Conservation (phyloP, 2,113 vertebrate genomes). For the Brachionichthys hirsutus region DNA sequence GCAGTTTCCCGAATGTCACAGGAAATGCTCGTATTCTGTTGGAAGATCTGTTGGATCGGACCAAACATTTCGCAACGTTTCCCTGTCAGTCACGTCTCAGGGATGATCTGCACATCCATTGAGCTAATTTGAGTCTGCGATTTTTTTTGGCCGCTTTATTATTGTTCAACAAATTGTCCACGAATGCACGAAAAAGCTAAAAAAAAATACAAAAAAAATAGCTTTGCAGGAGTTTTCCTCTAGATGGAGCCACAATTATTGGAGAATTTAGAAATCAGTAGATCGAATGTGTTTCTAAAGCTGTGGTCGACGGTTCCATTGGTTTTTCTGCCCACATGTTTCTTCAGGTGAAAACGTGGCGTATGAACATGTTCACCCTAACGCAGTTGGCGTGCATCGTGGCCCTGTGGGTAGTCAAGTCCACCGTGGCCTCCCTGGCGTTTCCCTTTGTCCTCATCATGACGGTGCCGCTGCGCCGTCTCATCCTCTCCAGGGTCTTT, state of each 20-base stretch:
- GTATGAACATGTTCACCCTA: conserved; percentile 97
- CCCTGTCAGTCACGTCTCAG: no score
- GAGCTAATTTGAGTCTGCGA: no score
- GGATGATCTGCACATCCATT: no score
- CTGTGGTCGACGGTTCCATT: not conserved
- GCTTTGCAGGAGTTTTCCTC: conserved; percentile 40
- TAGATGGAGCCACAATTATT: conserved; percentile 71
- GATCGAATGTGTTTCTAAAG: not conserved
- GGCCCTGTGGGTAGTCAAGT: conserved; percentile 95
- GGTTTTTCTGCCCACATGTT: conserved; percentile 6
- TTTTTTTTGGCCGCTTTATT: no score
- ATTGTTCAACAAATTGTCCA: no score
- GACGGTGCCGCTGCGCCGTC: conserved; percentile 92
- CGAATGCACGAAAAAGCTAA: no score
- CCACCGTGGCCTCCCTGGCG: conserved; percentile 89
- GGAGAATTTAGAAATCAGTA: not conserved
- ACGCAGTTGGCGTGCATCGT: conserved; percentile 92
- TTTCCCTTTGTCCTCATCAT: conserved; percentile 98
- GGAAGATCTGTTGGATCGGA: no score
- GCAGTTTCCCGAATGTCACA: no score
- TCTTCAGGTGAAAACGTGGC: conserved; percentile 94
- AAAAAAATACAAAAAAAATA: no score
- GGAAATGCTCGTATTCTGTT: no score
- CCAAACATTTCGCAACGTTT: no score
- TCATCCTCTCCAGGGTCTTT: conserved; percentile 90